These are phyloP conservation scores for Mionectes olivaceus DNA, from an alignment of 2,797 vertebrate genomes.

Conservation along the genomic window DNA sequence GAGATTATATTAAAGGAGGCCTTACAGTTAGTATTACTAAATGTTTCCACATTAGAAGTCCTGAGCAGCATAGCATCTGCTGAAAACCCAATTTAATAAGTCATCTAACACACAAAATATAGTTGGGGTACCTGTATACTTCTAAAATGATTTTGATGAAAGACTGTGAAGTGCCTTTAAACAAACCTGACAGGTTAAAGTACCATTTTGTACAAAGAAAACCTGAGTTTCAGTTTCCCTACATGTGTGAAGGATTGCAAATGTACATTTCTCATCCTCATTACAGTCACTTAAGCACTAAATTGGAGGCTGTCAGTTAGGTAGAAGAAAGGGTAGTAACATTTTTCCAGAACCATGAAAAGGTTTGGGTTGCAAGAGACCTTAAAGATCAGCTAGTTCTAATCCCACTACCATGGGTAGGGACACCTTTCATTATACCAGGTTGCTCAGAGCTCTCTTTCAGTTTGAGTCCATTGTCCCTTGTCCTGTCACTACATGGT, in stretches of 20 bases:
- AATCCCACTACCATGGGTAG: fast-evolving
- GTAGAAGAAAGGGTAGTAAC: neutral
- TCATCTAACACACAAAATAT: neutral
- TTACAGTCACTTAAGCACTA: slow-evolving; percentile 15
- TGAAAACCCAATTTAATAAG: neutral
- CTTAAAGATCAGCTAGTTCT: neutral
- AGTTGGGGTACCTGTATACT: neutral
- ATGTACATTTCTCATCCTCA: neutral
- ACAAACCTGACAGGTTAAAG: neutral
- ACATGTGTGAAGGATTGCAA: neutral
- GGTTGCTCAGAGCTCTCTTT: neutral
- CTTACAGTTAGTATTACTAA: neutral
- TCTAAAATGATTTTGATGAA: neutral
- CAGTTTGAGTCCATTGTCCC: fast-evolving
- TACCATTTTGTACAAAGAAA: neutral
- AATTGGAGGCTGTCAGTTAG: neutral
- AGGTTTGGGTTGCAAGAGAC: neutral
- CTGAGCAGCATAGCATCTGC: neutral
- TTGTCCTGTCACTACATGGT: neutral
- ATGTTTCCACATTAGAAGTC: neutral
- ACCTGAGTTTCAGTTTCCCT: neutral
- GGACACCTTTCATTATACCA: neutral
- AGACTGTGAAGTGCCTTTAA: slow-evolving; percentile 6
- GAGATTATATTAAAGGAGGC: neutral
- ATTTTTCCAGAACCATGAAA: neutral